Percentiles rank a stretch among this genome's conserved stretches.
These are phyloP conservation scores for Meteorus cinctellus DNA, from an alignment of 2,888 invertebrate species.

Conservation along the genomic window DNA sequence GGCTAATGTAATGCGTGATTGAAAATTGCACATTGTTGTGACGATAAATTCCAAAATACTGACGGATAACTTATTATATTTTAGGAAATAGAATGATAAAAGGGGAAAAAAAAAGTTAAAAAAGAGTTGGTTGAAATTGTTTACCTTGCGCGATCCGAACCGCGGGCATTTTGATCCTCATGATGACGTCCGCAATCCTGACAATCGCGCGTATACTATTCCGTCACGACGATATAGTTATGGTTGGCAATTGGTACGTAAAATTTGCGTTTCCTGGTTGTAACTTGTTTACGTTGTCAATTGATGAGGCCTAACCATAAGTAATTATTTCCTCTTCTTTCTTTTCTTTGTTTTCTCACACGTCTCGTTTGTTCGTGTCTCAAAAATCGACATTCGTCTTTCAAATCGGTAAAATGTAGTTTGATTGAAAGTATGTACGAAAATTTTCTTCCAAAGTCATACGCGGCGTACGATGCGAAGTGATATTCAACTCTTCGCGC, in stretches of 20 bases:
- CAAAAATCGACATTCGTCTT: constrained; percentile 41
- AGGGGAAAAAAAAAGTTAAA: neutral
- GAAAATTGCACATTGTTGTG: too few species aligned
- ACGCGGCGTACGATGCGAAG: constrained; percentile 1
- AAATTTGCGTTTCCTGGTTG: constrained; percentile 54
- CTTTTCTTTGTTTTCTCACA: constrained; percentile 23
- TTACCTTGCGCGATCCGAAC: constrained; percentile 97
- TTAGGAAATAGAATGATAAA: too few species aligned
- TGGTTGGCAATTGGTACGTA: neutral
- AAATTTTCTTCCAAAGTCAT: neutral
- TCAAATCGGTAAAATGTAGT: neutral
- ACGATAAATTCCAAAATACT: too few species aligned
- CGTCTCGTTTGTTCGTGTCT: constrained; percentile 36
- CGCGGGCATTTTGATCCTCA: constrained; percentile 98
- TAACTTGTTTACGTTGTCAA: constrained; percentile 10
- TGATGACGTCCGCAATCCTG: constrained; percentile 76
- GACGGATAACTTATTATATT: too few species aligned
- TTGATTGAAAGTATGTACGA: neutral
- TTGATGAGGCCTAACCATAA: constrained; percentile 2
- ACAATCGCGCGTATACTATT: constrained; percentile 15
- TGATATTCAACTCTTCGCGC: constrained; percentile 20
- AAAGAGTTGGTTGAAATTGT: constrained; percentile 60
- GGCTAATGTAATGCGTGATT: too few species aligned
- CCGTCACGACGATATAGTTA: constrained; percentile 3
- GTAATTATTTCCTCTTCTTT: constrained; percentile 16